phyloP scores from a whole-genome alignment of 2,888 invertebrate genomes.

The Cephus pygmeus region DNA sequence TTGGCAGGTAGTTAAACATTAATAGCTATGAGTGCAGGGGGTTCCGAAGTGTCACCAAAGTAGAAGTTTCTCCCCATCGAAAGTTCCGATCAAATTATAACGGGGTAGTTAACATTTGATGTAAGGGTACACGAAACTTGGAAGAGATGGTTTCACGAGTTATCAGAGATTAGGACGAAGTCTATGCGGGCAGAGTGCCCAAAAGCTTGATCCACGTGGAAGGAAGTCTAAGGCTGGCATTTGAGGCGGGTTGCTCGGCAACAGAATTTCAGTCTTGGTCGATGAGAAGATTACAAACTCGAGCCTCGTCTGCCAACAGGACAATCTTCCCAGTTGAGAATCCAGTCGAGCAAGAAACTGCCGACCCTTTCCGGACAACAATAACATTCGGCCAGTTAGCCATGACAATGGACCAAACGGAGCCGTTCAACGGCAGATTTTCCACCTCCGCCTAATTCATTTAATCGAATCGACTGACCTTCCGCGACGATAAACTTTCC shows the following conservation, averaged over 20 bases:
- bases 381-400: slow-evolving; percentile 18
- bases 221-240: slow-evolving; percentile 14
- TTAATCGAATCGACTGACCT: not conserved
- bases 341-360: slow-evolving; percentile 6
- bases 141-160: slow-evolving; percentile 25
- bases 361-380: slow-evolving; percentile 15
- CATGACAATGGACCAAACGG: slow-evolving; percentile 14
- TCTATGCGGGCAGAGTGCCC: slow-evolving; percentile 23
- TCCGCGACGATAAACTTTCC: not conserved
- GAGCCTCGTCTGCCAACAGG: slow-evolving; percentile 29
- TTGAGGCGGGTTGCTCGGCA: slow-evolving; percentile 23
- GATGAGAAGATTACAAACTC: slow-evolving; percentile 38
- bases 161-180: slow-evolving; percentile 33
- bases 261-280: slow-evolving; percentile 27
- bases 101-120: slow-evolving; percentile 33
- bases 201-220: slow-evolving; percentile 18
- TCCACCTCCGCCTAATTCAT: not conserved
- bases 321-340: slow-evolving; percentile 31
- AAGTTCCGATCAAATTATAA: slow-evolving; percentile 32
- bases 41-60: not conserved
- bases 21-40: not conserved
- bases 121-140: slow-evolving; percentile 8
- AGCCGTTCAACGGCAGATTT: slow-evolving; percentile 4
- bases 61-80: not conserved
- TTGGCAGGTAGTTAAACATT: not conserved